These are phyloP conservation scores for Sylvicola cinctus DNA, from an alignment of 2,888 invertebrate species.

Conservation along the genomic window DNA sequence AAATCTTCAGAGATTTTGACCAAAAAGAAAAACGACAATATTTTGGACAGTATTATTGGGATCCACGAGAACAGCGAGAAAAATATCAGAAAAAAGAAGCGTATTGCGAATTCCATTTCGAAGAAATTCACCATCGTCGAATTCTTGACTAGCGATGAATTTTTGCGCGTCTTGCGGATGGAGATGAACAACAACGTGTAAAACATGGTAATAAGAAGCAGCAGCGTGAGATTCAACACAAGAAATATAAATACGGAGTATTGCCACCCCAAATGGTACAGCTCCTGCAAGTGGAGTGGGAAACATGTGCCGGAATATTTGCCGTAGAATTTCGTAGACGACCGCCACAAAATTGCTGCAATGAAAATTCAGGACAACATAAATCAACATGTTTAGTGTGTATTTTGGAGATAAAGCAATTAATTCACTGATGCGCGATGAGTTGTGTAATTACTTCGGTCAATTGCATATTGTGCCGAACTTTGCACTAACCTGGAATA, in stretches of 20 bases:
- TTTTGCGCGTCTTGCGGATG: conserved; percentile 30
- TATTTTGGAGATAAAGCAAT: background rate
- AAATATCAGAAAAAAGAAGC: background rate
- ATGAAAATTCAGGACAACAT: conserved; percentile 3
- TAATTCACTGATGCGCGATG: background rate
- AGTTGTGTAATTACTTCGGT: too few relatives aligned
- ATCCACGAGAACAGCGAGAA: too few relatives aligned
- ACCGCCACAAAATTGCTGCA: conserved; percentile 33
- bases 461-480: too few relatives aligned
- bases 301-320: conserved; percentile 43
- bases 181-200: conserved; percentile 41
- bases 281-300: conserved; percentile 46
- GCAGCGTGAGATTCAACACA: conserved; percentile 36
- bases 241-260: conserved; percentile 49
- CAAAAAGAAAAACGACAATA: conserved; percentile 5
- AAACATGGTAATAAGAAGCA: conserved; percentile 33
- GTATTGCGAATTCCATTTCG: background rate
- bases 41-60: background rate
- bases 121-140: too few relatives aligned
- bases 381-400: too few relatives aligned
- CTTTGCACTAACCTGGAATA: conserved; percentile 35
- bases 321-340: conserved; percentile 40
- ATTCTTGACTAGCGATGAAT: too few relatives aligned
- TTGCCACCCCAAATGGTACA: conserved; percentile 44
- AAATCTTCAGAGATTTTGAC: conserved; percentile 28